A percentile compares a stretch with the other conserved stretches of the same genome.
Conservation (phyloP, 2,888 invertebrate genomes). For the Vandiemenella viatica region DNA sequence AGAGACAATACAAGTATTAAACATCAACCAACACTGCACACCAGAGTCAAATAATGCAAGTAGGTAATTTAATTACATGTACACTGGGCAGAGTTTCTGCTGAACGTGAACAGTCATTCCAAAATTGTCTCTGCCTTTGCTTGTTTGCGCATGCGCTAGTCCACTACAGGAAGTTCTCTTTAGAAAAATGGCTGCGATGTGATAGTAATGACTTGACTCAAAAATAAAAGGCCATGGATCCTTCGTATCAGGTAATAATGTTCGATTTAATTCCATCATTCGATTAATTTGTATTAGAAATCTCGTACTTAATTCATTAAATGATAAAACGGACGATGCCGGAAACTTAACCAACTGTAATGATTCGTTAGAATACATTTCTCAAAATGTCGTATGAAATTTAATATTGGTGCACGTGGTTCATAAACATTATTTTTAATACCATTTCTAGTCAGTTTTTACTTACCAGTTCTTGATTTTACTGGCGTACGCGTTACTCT, state of each 20-base stretch:
- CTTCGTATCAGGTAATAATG: constrained; percentile 15
- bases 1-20: too few relatives aligned
- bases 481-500: too few relatives aligned
- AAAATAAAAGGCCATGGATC: constrained; percentile 15
- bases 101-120: too few relatives aligned
- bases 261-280: background rate
- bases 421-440: background rate
- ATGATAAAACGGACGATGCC: background rate
- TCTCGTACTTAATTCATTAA: background rate
- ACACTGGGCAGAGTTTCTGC: too few relatives aligned
- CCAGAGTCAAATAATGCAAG: too few relatives aligned
- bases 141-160: too few relatives aligned
- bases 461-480: too few relatives aligned
- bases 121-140: too few relatives aligned
- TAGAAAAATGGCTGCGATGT: background rate
- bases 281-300: background rate
- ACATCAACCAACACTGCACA: too few relatives aligned
- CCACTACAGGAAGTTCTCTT: background rate
- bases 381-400: constrained; percentile 10
- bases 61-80: too few relatives aligned
- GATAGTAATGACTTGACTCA: constrained; percentile 17
- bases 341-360: background rate
- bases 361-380: background rate
- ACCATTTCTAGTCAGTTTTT: too few relatives aligned
- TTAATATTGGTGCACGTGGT: constrained; percentile 9